Base-by-base conservation (phyloP, 2,113 vertebrate genomes). In the Sula dactylatra region DNA sequence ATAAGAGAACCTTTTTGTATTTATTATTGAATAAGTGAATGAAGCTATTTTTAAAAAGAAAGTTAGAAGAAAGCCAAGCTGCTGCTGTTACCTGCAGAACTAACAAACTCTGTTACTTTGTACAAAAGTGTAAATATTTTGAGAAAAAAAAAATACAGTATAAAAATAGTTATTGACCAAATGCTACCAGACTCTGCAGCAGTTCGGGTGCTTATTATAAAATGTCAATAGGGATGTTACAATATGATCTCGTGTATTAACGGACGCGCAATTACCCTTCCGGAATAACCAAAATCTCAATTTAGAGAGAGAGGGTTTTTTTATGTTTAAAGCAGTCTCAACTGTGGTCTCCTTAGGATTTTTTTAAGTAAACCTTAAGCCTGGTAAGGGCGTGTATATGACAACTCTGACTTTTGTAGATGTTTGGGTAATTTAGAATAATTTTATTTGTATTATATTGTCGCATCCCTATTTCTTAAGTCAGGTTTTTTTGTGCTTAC, bases 1-100 rank as follows among this genome's bases (percentile, higher is more conserved):
- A 99, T 99, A 99, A 99, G 98, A 99, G 99, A 99, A 99, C 98
- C 98, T 98, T 99, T 99, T 99, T 99, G 99, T 99, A 99, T 99
- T 99, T 99, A 99, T 99, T 99, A 99, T 98, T 98, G 99, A 99
- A 99, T 99, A 99, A 99, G 99, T 99, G 98, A 99, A 99, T 98
- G 98, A 99, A 99, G 99, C 99, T 99, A 99, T 99, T 99, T 99
- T 99, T 99, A 98, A 98, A 98, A 97, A 98, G 96, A 99, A 98
- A 98, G 98, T 98, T 98, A 98, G 98, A 98, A 98, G 98, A 99
- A 99, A 98, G 99, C 98, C 99, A 99, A 98, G 98, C 99, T 98
- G 98, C 98, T 99, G 98, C 98, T 99, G 99, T 99, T 99, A 98
- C 99, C 99, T 98, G 99, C 99, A 97, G 97, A 98, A 99, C 98